Evolutionary conservation across 1,140 invertebrate genomes (phyloP), one percentile per base, ranked within the genome.

Genomic region (Drosophila repleta): DNA sequence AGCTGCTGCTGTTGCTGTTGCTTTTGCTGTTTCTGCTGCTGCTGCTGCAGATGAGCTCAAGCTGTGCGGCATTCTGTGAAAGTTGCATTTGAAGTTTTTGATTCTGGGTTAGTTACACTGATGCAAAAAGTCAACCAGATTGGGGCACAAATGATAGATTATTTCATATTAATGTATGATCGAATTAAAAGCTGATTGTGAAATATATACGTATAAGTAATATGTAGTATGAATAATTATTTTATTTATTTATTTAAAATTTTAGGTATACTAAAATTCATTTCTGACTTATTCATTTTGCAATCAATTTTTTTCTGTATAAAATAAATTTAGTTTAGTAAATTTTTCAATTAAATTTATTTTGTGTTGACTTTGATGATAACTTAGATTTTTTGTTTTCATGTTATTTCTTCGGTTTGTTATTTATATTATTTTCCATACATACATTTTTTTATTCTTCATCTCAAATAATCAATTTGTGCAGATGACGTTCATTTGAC

Each of bases 1-100:
- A 55, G 39, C 10, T 57, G 66, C 53, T 78, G 64, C 41, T 74
- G 74, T 69, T 76, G 67, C 70, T 74, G 61, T 62, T 63, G 46
- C 70, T 61, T 0, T 3, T 29, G n/a, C n/a, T n/a, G n/a, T n/a
- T n/a, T n/a, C n/a, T 72, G 58, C 68, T 80, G 61, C 62, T 62
- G 46, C 74, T 77, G 74, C 29, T 69, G 73, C 61, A 37, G 17
- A 48, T 48, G 13, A 48, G 24, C 69, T 63, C 74, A 61, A 82
- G 79, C 79, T 82, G 79, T 82, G 79, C 76, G 55, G 61, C 61
- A 82, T 78, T 69, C 55, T 60, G 55, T 67, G 61, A 48, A 72
- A 72, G 29, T 67, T 75, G 79, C 70, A 80, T 53, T 61, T 66
- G 48, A 67, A 81, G 68, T 73, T 76, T 71, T 71, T 72, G 63